Conservation (phyloP, 2,888 invertebrate genomes). For the Chromoteleia sp. region DNA sequence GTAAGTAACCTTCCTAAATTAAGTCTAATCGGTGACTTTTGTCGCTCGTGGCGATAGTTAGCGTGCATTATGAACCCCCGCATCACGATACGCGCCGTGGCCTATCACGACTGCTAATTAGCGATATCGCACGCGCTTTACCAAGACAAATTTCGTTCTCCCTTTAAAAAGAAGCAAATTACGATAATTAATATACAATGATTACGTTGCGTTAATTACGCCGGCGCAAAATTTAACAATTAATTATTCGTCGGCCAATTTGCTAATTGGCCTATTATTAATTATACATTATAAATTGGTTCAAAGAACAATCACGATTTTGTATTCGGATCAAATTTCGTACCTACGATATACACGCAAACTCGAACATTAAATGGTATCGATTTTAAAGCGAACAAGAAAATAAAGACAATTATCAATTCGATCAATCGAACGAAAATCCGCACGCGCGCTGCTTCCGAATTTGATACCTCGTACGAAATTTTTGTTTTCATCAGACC, state of each 20-base stretch:
- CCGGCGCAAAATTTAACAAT: no score
- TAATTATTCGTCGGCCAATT: no score
- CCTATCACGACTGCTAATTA: constrained; percentile 47
- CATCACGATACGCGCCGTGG: constrained; percentile 36
- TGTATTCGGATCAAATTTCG: no score
- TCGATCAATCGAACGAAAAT: background rate
- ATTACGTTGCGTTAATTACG: no score
- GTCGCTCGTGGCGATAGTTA: constrained; percentile 63
- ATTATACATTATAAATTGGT: no score
- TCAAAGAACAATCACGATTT: no score
- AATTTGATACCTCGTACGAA: constrained; percentile 2
- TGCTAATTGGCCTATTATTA: no score
- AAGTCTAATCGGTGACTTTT: constrained; percentile 76
- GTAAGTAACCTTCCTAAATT: constrained; percentile 72
- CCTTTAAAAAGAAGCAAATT: background rate
- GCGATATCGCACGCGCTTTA: constrained; percentile 39
- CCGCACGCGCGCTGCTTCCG: background rate
- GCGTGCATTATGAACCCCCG: constrained; percentile 51
- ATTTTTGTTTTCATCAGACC: no score
- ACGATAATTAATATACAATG: constrained; percentile 18
- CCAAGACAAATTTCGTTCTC: constrained; percentile 31
- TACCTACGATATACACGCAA: no score
- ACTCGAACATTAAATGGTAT: background rate
- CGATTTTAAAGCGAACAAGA: background rate
- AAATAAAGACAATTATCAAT: background rate